Base-by-base conservation (phyloP, 2,888 invertebrate species). In the Tanytarsus gracilentus region DNA sequence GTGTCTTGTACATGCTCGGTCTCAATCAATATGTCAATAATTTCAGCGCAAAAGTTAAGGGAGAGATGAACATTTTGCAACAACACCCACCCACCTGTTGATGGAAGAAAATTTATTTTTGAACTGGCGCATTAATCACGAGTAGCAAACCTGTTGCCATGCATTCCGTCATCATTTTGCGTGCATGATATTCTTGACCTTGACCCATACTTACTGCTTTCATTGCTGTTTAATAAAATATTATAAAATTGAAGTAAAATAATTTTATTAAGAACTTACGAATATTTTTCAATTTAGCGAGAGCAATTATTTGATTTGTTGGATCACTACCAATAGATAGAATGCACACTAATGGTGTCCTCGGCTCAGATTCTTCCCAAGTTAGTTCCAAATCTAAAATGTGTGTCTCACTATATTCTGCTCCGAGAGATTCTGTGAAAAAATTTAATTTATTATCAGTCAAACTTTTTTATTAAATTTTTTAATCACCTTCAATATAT, bases 51-150 rank as follows among this genome's bases (percentile, higher is more conserved):
- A 74, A 96, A 97, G 3, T 93, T 88, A 21, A 97, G 76, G 2
- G 95, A 95, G n/a, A 97, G 76, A 73, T 97, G 97, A 66, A 95
- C 92, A 71, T 97, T 97, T 76, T 97, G 96, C 6, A 97, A 78
- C 8, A 97, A 77, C 1, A 96, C 91, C 96, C 96, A 97, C 11
- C 91, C 88, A 0, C 97, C 96, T 48, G 25, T 36, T 64, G 36
- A 23, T 23, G 21, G 21, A 8, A 18, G 23, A 40, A 3, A 33
- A 4, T 33, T 5, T 2, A 11, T 23, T 8, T 4, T 44, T 8
- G 23, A 23, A 44, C 8, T 18, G 18, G 23, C 23, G 16, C 18
- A 44, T 23, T 44, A 23, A 44, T 44, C 9, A 4, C 2, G 2
- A 11, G 33, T 11, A 4, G 6, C 27, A n/a, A n/a, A 55, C 58